Conservation (phyloP, 1,140 invertebrate genomes). For the Drosophila sp. region DNA sequence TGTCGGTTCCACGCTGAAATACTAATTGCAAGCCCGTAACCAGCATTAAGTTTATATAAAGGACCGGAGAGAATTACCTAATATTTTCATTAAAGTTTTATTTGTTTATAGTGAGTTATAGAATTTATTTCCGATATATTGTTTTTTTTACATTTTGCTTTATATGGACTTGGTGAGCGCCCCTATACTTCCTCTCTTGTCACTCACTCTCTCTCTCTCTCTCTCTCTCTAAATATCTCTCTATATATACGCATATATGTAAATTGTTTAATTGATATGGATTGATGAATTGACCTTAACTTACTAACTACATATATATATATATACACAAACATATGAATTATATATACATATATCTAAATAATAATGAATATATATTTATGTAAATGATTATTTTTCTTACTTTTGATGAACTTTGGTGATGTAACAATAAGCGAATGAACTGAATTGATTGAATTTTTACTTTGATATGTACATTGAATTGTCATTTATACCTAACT, state of each 20-base stretch:
- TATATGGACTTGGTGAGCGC: slow-evolving; percentile 76
- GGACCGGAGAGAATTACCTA: not conserved
- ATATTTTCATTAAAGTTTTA: not conserved
- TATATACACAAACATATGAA: slow-evolving; percentile 9
- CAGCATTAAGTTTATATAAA: slow-evolving; percentile 26
- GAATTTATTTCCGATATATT: slow-evolving; percentile 16
- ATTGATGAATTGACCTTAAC: slow-evolving; percentile 58
- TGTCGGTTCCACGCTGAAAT: slow-evolving; percentile 39
- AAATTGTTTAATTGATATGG: slow-evolving; percentile 57
- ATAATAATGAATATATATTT: slow-evolving; percentile 57
- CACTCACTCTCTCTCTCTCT: slow-evolving; percentile 52
- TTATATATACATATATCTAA: slow-evolving; percentile 56
- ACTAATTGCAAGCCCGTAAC: not conserved
- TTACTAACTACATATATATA: slow-evolving; percentile 41
- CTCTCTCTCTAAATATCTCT: slow-evolving; percentile 51
- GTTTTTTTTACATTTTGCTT: slow-evolving; percentile 52
- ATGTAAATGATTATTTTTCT: slow-evolving; percentile 76
- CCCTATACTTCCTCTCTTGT: slow-evolving; percentile 62
- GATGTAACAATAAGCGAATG: slow-evolving; percentile 81
- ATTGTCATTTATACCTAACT: slow-evolving; percentile 54
- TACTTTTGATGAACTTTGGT: slow-evolving; percentile 79
- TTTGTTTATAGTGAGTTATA: not conserved
- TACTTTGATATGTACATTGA: slow-evolving; percentile 75
- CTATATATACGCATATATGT: slow-evolving; percentile 55
- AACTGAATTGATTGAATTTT: slow-evolving; percentile 79